Conservation (phyloP, 1,140 invertebrate genomes). For the Drosophila gunungcola region DNA sequence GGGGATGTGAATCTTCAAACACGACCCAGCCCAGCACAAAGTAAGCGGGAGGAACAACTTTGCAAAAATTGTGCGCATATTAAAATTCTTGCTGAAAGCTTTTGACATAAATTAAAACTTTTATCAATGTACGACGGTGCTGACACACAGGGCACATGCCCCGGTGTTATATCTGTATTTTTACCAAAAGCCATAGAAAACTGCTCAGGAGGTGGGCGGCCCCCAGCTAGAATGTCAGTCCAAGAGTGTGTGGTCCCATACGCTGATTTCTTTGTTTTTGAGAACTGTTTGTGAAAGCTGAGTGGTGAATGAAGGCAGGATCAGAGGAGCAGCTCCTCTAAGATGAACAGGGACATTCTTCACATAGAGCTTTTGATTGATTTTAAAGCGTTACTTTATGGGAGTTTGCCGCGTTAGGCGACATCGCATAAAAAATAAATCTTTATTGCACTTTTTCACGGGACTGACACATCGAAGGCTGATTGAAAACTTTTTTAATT, state of each 20-base stretch:
- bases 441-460: constrained; percentile 10
- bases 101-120: constrained; percentile 84
- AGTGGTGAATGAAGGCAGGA: background rate
- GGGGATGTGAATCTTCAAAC: background rate
- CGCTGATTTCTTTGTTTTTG: constrained; percentile 18
- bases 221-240: constrained; percentile 5
- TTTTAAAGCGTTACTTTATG: constrained; percentile 32
- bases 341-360: background rate
- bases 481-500: constrained; percentile 84
- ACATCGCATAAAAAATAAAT: background rate
- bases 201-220: background rate
- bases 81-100: constrained; percentile 84
- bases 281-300: constrained; percentile 1
- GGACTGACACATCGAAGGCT: constrained; percentile 68
- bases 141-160: background rate
- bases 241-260: background rate
- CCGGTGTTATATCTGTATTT: constrained; percentile 3
- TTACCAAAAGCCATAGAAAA: constrained; percentile 2
- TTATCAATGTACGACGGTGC: constrained; percentile 40
- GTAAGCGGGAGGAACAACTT: constrained; percentile 57
- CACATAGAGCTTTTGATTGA: background rate
- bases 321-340: background rate
- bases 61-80: constrained; percentile 82
- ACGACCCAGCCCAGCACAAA: background rate
- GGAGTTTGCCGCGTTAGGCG: background rate